Conservation (phyloP, 2,888 invertebrate species). For the Macrophya alboannulata region DNA sequence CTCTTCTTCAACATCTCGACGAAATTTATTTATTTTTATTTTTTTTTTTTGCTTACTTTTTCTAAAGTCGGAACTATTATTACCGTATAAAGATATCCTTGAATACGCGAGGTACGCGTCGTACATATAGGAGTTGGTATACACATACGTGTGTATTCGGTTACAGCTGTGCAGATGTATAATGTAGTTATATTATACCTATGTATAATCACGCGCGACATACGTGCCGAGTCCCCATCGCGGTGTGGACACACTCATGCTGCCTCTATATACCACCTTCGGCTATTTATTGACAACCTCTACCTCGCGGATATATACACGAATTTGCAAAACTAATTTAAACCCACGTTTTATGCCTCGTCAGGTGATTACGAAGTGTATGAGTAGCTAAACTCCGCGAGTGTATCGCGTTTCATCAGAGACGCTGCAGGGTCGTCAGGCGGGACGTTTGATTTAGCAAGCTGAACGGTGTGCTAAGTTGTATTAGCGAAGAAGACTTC, state of each 20-base stretch:
- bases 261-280: background rate
- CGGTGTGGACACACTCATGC: background rate
- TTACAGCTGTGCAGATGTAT: conserved; percentile 5
- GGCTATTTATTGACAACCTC: conserved; percentile 31
- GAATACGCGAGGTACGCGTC: background rate
- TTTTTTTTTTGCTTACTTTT: background rate
- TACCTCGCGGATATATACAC: background rate
- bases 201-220: conserved; percentile 48
- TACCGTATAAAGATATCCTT: background rate
- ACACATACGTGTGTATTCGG: background rate
- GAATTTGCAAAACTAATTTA: conserved; percentile 41
- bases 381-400: background rate
- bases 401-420: background rate
- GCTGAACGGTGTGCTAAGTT: background rate
- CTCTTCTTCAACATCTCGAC: too few species aligned
- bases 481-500: background rate
- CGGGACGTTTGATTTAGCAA: background rate
- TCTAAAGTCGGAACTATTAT: background rate
- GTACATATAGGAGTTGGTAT: background rate
- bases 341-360: conserved; percentile 26
- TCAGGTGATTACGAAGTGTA: background rate
- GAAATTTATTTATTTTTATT: background rate
- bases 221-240: conserved; percentile 26
- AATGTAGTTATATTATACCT: background rate
- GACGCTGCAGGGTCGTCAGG: background rate